Conservation (phyloP, 1,140 invertebrate genomes). For the Trichomalopsis sarcophagae region DNA sequence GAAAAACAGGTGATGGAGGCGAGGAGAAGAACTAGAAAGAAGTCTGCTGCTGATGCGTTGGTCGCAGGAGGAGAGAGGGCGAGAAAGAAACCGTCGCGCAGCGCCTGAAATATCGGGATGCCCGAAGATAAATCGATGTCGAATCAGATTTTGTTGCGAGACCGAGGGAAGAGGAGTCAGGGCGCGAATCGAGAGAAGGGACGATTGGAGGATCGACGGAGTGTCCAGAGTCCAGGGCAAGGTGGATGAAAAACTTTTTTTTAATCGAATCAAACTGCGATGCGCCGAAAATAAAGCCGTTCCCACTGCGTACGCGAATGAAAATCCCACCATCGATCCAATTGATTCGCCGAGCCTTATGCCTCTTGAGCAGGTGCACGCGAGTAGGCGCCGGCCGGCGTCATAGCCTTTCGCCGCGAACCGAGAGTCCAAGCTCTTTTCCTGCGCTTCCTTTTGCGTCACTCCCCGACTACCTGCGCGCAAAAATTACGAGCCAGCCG, state of each 20-base stretch:
- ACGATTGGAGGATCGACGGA: no score
- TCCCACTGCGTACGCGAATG: no score
- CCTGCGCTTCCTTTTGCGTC: slow-evolving; percentile 40
- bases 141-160: slow-evolving; percentile 70
- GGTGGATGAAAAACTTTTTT: no score
- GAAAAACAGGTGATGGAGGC: slow-evolving; percentile 39
- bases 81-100: slow-evolving; percentile 55
- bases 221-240: no score
- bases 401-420: slow-evolving; percentile 47
- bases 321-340: background rate
- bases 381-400: slow-evolving; percentile 63
- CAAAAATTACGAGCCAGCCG: slow-evolving; percentile 65
- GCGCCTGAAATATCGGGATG: slow-evolving; percentile 64
- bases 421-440: slow-evolving; percentile 11
- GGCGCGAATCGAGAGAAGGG: slow-evolving; percentile 48
- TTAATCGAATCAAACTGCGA: no score
- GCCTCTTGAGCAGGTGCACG: background rate
- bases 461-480: slow-evolving; percentile 57
- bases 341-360: background rate
- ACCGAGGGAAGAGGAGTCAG: slow-evolving; percentile 52
- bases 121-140: slow-evolving; percentile 71
- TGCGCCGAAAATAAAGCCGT: background rate
- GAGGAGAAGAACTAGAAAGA: slow-evolving; percentile 40
- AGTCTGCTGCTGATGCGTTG: slow-evolving; percentile 21
- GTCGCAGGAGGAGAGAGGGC: slow-evolving; percentile 36